A percentile compares a stretch with the other conserved stretches of the same genome.
Evolutionary conservation across 2,797 vertebrate species (phyloP).

Genomic region (Babyrousa celebensis): DNA sequence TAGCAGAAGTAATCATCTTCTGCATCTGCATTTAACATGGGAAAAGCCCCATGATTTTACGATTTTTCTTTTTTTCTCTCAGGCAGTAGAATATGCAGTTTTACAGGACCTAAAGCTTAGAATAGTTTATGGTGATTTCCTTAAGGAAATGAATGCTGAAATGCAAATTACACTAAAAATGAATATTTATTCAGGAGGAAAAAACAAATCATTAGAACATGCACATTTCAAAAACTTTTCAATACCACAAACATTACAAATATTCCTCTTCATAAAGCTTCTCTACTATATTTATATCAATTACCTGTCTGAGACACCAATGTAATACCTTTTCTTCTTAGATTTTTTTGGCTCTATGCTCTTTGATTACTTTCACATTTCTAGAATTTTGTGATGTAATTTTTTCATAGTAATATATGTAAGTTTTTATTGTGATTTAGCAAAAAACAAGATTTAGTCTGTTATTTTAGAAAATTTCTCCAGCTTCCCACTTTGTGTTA

Average conservation of each 20-base stretch:
- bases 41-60: not conserved
- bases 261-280: not conserved
- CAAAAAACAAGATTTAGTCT: not conserved
- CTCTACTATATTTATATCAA: not conserved
- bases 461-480: not conserved
- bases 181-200: not conserved
- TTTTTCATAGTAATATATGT: not conserved
- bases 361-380: not conserved
- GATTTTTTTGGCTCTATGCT: not conserved
- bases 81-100: not conserved
- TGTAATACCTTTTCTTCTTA: not conserved
- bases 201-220: not conserved
- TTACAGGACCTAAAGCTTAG: not conserved
- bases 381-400: not conserved
- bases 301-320: not conserved
- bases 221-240: not conserved
- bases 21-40: not conserved
- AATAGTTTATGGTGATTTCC: not conserved
- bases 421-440: not conserved
- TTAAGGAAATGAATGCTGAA: not conserved
- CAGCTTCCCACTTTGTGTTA: not conserved
- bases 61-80: slow-evolving; percentile 25
- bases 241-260: not conserved
- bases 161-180: not conserved
- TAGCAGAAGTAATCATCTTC: not conserved